Evolutionary conservation across 2,797 vertebrate species (phyloP).

Genomic region (Zenarchopterus dispar): DNA sequence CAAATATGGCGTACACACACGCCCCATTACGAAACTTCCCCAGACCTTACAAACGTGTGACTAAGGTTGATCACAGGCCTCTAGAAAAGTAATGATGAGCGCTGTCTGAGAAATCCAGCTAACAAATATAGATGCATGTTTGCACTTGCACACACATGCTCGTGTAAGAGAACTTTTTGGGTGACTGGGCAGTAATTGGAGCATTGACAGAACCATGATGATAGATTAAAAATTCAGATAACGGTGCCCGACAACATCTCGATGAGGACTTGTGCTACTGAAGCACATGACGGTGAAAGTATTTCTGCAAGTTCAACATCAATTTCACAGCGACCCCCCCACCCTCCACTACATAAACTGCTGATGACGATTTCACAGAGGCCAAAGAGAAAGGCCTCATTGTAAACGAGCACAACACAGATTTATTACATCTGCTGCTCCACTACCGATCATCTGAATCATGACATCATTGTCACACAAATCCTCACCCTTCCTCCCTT

Average conservation of each 20-base stretch:
- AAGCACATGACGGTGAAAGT: conserved; percentile 40
- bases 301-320: conserved; percentile 2
- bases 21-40: conserved; percentile 18
- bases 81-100: conserved; percentile 58
- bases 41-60: conserved; percentile 42
- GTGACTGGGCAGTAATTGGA: conserved; percentile 4
- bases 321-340: conserved; percentile 23
- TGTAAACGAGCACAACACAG: conserved; percentile 38
- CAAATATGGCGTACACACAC: not conserved
- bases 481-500: not conserved
- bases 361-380: conserved; percentile 30
- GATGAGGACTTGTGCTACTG: not conserved
- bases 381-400: conserved; percentile 48
- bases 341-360: conserved; percentile 33
- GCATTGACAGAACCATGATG: not conserved
- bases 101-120: conserved; percentile 34
- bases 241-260: not conserved
- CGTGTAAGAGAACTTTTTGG: not conserved
- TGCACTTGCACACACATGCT: not conserved
- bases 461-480: conserved; percentile 66
- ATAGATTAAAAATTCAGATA: not conserved
- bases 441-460: conserved; percentile 56
- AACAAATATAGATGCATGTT: not conserved
- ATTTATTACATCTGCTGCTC: conserved; percentile 38
- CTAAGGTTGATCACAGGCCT: conserved; percentile 65